Evolutionary conservation across 2,888 invertebrate species (phyloP), one percentile per base, ranked within the genome.

Genomic region (Ectemnius lituratus): DNA sequence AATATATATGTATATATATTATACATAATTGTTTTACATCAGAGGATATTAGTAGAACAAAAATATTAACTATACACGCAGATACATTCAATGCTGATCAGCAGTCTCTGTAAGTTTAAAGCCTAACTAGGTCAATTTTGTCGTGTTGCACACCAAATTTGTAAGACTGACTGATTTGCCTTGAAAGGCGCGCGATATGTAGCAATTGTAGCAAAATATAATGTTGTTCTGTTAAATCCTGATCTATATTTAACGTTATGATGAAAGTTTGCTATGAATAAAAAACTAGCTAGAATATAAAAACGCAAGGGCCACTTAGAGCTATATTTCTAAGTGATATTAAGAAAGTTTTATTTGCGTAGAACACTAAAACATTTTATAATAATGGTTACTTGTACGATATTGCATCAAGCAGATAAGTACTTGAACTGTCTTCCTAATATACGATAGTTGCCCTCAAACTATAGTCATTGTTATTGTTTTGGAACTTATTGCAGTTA

Each of bases 101-200:
- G 58, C 63, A 73, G 72, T 68, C 73, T 75, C 4, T 13, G 58
- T 46, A 62, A 37, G 56, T 64, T 18, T 52, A 67, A 67, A 63
- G 61, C 63, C 37, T 47, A 59, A 66, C 14, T 27, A 13, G 56
- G 49, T 60, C 27, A 16, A 62, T 62, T 70, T 49, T 20, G 66
- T 71, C 70, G 60, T 28, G 68, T 68, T 47, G 73, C 67, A 68
- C 66, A 70, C 65, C 79, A 65, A 77, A 76, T 78, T 84, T 79
- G 85, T 82, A 86, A 88, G 87, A 88, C 88, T 88, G 88, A 88
- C 80, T 85, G 83, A 86, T 87, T 85, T 85, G 87, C 86, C 86
- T 88, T 87, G 83, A 70, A 66, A 60, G 47, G 62, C 23, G 13
- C 37, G 69, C 45, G 66, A 73, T 67, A 70, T 75, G 66, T 60